Percentiles rank a stretch among this genome's conserved stretches.
Conservation (phyloP, 1,140 invertebrate genomes). For the Cotesia vestalis region DNA sequence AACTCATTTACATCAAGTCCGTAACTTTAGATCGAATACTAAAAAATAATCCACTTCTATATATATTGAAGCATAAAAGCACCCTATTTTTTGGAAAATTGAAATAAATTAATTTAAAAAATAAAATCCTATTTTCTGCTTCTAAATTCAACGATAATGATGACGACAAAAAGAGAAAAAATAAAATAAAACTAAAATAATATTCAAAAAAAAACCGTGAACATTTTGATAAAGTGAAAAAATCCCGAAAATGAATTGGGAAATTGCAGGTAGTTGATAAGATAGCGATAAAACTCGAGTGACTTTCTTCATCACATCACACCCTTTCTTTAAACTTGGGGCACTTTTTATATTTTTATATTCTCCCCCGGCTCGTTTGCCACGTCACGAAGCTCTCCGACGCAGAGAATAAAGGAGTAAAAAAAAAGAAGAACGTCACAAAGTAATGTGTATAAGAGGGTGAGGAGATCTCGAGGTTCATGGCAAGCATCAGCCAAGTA, state of each 20-base stretch:
- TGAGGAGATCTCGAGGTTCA: too few relatives aligned
- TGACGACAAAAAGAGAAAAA: background rate
- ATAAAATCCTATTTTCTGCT: too few relatives aligned
- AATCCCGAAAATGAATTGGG: background rate
- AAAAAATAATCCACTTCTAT: background rate
- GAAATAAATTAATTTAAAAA: constrained; percentile 1
- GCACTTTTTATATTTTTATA: background rate
- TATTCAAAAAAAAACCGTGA: background rate
- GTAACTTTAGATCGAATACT: background rate
- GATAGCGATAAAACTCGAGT: too few relatives aligned
- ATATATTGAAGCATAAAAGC: background rate
- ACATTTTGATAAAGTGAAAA: too few relatives aligned
- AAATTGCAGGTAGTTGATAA: too few relatives aligned
- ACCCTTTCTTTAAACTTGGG: background rate
- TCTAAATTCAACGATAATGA: too few relatives aligned
- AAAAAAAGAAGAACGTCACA: constrained; percentile 4
- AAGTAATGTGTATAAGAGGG: background rate
- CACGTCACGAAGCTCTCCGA: background rate
- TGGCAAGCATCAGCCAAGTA: constrained; percentile 4
- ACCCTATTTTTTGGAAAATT: background rate
- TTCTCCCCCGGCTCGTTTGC: constrained; percentile 12
- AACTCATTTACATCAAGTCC: too few relatives aligned
- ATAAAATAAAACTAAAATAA: background rate
- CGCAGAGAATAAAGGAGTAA: constrained; percentile 1
- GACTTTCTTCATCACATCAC: background rate